phyloP scores from a whole-genome alignment of 2,797 vertebrate genomes.

The Darevskia mixta region DNA sequence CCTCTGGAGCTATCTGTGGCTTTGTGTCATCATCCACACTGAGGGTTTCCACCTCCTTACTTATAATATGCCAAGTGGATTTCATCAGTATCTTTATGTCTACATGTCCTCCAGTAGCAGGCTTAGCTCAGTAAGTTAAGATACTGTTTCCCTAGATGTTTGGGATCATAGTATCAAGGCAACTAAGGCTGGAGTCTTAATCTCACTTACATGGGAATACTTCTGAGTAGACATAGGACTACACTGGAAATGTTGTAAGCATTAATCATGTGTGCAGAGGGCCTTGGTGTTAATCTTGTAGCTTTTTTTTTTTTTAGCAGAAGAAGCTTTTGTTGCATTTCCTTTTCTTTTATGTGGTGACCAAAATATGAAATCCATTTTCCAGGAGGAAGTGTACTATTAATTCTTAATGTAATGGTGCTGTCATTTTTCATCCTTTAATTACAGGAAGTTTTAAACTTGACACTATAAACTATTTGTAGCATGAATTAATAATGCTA shows the following conservation, averaged over 20 bases:
- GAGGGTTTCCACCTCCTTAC: not conserved
- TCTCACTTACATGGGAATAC: too few relatives aligned
- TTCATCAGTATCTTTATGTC: not conserved
- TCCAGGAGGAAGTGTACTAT: constrained; percentile 46
- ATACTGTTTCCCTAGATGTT: not conserved
- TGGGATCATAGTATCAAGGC: not conserved
- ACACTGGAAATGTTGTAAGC: too few relatives aligned
- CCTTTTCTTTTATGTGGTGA: not conserved
- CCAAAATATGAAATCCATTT: constrained; percentile 39
- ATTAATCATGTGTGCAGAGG: too few relatives aligned
- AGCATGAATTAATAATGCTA: constrained; percentile 55
- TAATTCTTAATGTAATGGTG: constrained; percentile 54
- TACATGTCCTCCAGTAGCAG: not conserved
- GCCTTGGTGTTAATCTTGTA: not conserved
- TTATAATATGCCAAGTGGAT: not conserved
- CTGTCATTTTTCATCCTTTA: constrained; percentile 58
- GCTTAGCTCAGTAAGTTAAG: not conserved
- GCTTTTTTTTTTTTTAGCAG: not conserved
- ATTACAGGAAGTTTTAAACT: constrained; percentile 50
- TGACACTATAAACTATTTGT: constrained; percentile 50
- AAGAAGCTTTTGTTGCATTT: not conserved
- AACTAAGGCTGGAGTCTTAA: not conserved
- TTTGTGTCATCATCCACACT: not conserved
- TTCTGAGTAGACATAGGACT: too few relatives aligned
- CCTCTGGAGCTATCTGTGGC: not conserved